phyloP scores from a whole-genome alignment of 2,888 invertebrate genomes.

The Frankliniella intonsa region DNA sequence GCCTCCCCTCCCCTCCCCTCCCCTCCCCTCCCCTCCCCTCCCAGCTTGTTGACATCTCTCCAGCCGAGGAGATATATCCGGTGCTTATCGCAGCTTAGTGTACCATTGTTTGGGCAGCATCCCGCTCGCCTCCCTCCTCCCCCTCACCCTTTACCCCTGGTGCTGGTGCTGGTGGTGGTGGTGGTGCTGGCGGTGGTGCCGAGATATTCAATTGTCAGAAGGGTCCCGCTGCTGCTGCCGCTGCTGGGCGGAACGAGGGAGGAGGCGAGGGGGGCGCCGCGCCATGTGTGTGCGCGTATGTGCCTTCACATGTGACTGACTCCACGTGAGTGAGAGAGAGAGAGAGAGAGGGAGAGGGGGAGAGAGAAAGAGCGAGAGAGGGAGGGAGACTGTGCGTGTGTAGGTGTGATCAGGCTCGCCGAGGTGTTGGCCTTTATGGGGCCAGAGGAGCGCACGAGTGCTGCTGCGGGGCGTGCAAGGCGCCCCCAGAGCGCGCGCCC shows the following conservation, averaged over 20 bases:
- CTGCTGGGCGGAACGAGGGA: background rate
- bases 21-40: background rate
- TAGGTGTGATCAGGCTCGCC: background rate
- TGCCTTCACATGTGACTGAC: background rate
- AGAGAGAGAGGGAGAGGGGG: background rate
- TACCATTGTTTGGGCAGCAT: conserved; percentile 2
- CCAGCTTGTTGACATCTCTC: conserved; percentile 11
- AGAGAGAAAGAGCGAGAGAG: background rate
- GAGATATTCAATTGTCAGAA: conserved; percentile 7
- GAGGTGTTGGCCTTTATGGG: background rate
- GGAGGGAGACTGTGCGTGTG: background rate
- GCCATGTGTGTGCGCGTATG: conserved; percentile 21
- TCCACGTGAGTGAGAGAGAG: background rate
- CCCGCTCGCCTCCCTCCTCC: background rate
- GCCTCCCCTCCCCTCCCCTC: background rate
- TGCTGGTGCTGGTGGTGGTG: too few relatives aligned
- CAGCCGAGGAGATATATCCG: conserved; percentile 12
- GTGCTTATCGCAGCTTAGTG: conserved; percentile 22
- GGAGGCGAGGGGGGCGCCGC: background rate
- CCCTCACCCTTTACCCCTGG: background rate
- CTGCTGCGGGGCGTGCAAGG: background rate
- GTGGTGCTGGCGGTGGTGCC: background rate
- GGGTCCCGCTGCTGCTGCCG: background rate
- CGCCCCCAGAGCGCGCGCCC: too few relatives aligned
- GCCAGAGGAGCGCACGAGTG: background rate